A percentile compares a stretch with the other conserved stretches of the same genome.
phyloP scores from a whole-genome alignment of 2,113 vertebrate species.

The Toxotes jaculatrix region DNA sequence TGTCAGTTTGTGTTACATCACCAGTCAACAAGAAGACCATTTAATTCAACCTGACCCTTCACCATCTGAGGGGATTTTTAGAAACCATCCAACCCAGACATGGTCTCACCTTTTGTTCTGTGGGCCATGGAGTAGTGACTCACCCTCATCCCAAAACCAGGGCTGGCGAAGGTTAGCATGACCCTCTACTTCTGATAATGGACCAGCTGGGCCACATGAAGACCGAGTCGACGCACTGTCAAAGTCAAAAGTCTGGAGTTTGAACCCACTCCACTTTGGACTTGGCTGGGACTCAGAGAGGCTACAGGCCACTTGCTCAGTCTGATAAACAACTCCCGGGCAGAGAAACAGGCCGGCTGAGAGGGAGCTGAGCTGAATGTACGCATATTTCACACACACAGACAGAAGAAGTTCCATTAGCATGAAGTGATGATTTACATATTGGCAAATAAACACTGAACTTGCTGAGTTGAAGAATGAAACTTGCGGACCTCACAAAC shows the following conservation, averaged over 20 bases:
- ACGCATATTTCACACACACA: not conserved
- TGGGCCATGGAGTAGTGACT: slow-evolving; percentile 44
- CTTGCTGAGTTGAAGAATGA: not conserved
- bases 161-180: slow-evolving; percentile 49
- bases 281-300: slow-evolving; percentile 67
- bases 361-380: slow-evolving; percentile 5
- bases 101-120: slow-evolving; percentile 61
- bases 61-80: slow-evolving; percentile 16
- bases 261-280: slow-evolving; percentile 67
- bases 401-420: not conserved
- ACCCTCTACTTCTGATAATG: slow-evolving; percentile 56
- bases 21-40: slow-evolving; percentile 32
- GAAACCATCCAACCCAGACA: slow-evolving; percentile 39
- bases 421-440: not conserved
- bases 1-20: slow-evolving; percentile 27
- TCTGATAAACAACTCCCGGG: slow-evolving; percentile 68
- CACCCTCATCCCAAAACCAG: slow-evolving; percentile 34
- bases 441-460: slow-evolving; percentile 5
- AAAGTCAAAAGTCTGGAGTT: slow-evolving; percentile 67
- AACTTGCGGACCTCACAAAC: not conserved
- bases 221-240: slow-evolving; percentile 53
- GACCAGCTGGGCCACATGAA: slow-evolving; percentile 48
- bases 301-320: slow-evolving; percentile 56
- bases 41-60: slow-evolving; percentile 21
- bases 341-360: slow-evolving; percentile 17